Evolutionary conservation across 2,113 vertebrate species (phyloP), one percentile per base, ranked within the genome.

Genomic region (Miniopterus natalensis): DNA sequence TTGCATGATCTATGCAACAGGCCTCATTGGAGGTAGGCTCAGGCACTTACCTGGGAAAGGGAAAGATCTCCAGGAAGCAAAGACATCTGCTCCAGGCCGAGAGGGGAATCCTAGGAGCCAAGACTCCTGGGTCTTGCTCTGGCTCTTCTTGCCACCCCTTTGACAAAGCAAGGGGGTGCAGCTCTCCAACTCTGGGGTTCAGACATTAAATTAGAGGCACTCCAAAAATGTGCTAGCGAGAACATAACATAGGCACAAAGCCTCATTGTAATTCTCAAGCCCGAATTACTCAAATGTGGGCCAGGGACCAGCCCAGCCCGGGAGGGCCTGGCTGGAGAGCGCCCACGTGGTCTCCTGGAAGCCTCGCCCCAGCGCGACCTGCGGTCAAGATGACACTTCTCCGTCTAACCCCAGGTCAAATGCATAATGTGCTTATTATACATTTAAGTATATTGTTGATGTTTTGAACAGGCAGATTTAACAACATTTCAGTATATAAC

Each of bases 391-490:
- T 85, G 95, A 95, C 95, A 84, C 65, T 55, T 66, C 91, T 89
- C 42, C 49, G 63, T 84, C 84, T 97, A 95, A 91, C 88, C 92
- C 96, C 87, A 88, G 96, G 84, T 96, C 90, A 90, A 95, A 79
- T 29, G 73, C 92, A 88, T 88, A 85, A 95, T 96, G 90, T 95
- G 90, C 95, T 98, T 84, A 97, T 96, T 97, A 97, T 83, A 95
- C 81, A 31, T 85, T 75, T 95, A 97, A 97, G 81, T 95, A 94
- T 83, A 94, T 96, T 90, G 87, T 92, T 96, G 95, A 95, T 94
- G 95, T 92, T 96, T 94, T 90, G 81, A 95, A 71, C 74, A 57
- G 94, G 81, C 84, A 90, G n/a, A 84, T 88, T 93, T 95, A 90
- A 84, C 92, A 96, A 74, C 92, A 66, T 95, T 97, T 97, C 42